phyloP scores from a whole-genome alignment of 2,113 vertebrate genomes.

The Actenoides lindsayi region DNA sequence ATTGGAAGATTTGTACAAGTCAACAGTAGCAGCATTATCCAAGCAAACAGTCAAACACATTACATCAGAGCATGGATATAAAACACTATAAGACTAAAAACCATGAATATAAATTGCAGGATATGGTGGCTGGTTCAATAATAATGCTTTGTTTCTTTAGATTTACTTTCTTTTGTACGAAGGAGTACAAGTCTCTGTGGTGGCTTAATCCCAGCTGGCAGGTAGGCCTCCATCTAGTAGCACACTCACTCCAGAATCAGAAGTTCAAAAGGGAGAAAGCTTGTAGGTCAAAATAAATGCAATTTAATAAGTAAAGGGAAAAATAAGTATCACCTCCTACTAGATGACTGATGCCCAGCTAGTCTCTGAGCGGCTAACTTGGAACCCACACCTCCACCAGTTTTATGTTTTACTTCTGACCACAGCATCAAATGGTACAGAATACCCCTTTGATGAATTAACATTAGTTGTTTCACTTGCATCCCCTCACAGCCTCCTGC shows the following conservation, averaged over 20 bases:
- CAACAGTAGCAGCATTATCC: not conserved
- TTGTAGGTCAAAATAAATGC: not conserved
- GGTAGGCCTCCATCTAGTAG: not conserved
- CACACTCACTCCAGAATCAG: not conserved
- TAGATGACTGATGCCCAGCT: not conserved
- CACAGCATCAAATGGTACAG: not conserved
- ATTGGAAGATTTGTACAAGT: slow-evolving; percentile 21
- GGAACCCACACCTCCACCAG: accelerated
- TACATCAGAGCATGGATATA: not conserved
- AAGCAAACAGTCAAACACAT: not conserved
- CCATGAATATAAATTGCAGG: not conserved
- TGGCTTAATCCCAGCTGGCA: not conserved
- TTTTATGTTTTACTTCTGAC: not conserved
- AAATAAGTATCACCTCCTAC: not conserved
- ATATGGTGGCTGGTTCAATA: not conserved
- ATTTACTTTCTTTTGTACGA: not conserved
- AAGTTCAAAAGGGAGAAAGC: not conserved
- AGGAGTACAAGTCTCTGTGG: not conserved
- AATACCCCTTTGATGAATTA: not conserved
- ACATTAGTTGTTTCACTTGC: not conserved
- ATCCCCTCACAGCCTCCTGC: not conserved
- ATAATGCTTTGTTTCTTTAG: not conserved
- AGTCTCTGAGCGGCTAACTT: accelerated
- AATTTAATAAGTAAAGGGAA: not conserved
- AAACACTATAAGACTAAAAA: not conserved